These are phyloP conservation scores for Shinisaurus crocodilurus DNA, from an alignment of 2,113 vertebrate genomes.

Conservation along the genomic window DNA sequence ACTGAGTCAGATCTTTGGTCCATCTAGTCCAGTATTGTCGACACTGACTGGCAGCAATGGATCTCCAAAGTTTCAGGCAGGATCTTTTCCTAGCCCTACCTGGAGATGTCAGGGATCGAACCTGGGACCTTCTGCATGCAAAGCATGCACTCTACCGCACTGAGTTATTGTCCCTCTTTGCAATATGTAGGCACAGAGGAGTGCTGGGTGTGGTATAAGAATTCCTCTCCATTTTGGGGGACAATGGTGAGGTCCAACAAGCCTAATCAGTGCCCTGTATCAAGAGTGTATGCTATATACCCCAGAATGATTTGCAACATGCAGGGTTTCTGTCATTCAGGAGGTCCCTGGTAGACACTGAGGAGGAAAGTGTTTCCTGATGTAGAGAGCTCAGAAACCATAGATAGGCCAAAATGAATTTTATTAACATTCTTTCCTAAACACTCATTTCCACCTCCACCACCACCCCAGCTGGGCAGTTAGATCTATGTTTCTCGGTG, in stretches of 20 bases:
- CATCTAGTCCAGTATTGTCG: too few relatives aligned
- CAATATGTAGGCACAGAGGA: neutral
- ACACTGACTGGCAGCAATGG: too few relatives aligned
- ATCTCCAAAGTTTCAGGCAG: too few relatives aligned
- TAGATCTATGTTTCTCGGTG: neutral
- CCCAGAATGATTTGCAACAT: neutral
- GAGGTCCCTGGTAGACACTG: neutral
- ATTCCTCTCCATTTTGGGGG: neutral
- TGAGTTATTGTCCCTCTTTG: too few relatives aligned
- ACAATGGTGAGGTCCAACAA: neutral
- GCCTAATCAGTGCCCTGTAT: neutral
- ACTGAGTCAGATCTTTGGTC: too few relatives aligned
- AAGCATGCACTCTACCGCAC: too few relatives aligned
- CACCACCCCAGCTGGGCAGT: neutral
- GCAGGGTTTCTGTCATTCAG: neutral
- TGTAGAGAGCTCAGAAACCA: neutral
- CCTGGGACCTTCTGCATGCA: too few relatives aligned
- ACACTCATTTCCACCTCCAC: neutral
- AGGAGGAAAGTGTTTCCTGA: neutral
- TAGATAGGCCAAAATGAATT: neutral
- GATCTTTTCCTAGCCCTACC: too few relatives aligned
- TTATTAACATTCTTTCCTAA: neutral
- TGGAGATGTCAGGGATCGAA: too few relatives aligned
- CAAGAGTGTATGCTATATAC: neutral
- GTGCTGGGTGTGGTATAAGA: neutral